phyloP scores from a whole-genome alignment of 2,888 invertebrate species.

The Drosophila histrio region DNA sequence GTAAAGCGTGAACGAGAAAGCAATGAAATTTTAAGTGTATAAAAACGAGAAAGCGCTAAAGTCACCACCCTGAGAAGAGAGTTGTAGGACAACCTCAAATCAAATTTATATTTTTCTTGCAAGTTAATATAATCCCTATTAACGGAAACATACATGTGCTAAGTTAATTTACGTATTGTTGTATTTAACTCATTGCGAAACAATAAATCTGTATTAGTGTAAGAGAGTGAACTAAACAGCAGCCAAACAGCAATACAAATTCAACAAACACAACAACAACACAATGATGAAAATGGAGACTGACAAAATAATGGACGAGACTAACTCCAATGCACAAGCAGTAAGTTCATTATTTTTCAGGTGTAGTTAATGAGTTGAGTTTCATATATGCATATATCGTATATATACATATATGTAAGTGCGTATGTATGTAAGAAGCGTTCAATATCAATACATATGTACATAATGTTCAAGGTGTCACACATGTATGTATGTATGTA shows the following conservation, averaged over 20 bases:
- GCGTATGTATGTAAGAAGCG: slow-evolving; percentile 23
- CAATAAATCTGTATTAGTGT: slow-evolving; percentile 30
- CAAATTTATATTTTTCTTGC: slow-evolving; percentile 51
- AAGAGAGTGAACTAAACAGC: slow-evolving; percentile 45
- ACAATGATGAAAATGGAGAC: slow-evolving; percentile 94
- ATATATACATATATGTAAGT: slow-evolving; percentile 6
- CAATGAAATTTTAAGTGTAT: slow-evolving; percentile 57
- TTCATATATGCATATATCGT: slow-evolving; percentile 1
- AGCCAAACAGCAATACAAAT: slow-evolving; percentile 51
- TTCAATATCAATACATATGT: slow-evolving; percentile 28
- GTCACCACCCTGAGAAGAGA: slow-evolving; percentile 60
- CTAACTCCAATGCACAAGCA: slow-evolving; percentile 88
- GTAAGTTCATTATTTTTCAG: slow-evolving; percentile 80
- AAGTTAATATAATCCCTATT: slow-evolving; percentile 39
- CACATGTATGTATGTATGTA: slow-evolving; percentile 24
- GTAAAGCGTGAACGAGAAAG: slow-evolving; percentile 62
- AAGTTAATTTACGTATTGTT: slow-evolving; percentile 34
- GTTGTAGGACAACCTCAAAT: slow-evolving; percentile 60
- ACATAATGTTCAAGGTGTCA: slow-evolving; percentile 66
- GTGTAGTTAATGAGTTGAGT: slow-evolving; percentile 26
- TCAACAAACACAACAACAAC: slow-evolving; percentile 59
- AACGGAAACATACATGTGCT: slow-evolving; percentile 28
- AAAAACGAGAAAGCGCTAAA: slow-evolving; percentile 65
- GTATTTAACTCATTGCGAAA: slow-evolving; percentile 46
- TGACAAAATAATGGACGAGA: slow-evolving; percentile 94